These are phyloP conservation scores for Scaptodrosophila lebanonensis DNA, from an alignment of 1,140 invertebrate genomes.

Conservation along the genomic window DNA sequence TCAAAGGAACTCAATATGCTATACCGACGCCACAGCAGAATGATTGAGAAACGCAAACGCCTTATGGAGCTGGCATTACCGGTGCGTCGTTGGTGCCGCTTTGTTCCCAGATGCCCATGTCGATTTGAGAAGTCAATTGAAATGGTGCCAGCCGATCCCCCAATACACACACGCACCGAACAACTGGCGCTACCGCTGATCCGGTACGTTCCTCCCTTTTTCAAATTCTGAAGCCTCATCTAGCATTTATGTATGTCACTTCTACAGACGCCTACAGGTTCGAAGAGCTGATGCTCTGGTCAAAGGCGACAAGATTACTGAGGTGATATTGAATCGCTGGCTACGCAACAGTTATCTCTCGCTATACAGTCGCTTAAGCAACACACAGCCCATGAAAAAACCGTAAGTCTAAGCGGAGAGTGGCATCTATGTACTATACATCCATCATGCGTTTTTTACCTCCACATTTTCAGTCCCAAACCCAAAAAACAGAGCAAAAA, in stretches of 20 bases:
- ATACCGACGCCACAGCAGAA: conserved; percentile 28
- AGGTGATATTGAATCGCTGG: conserved; percentile 51
- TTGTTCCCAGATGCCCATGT: conserved; percentile 53
- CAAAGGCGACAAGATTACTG: conserved; percentile 40
- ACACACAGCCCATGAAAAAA: conserved; percentile 38
- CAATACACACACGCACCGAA: conserved; percentile 55
- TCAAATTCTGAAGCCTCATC: too few relatives aligned
- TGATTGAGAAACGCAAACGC: conserved; percentile 41
- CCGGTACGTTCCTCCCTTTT: too few relatives aligned
- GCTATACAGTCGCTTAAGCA: conserved; percentile 60
- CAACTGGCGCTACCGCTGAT: conserved; percentile 55
- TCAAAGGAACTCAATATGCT: conserved; percentile 39
- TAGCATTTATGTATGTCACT: too few relatives aligned
- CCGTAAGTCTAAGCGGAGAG: conserved; percentile 29
- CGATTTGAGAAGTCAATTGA: conserved; percentile 53
- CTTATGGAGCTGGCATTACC: conserved; percentile 51
- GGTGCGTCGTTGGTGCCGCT: conserved; percentile 18
- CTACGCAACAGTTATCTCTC: conserved; percentile 61
- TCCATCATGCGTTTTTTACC: background rate
- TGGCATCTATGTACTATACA: background rate
- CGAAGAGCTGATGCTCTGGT: conserved; percentile 19
- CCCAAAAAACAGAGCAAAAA: conserved; percentile 21
- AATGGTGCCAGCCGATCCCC: conserved; percentile 34
- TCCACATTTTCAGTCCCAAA: too few relatives aligned
- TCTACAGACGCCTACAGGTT: conserved; percentile 32